A percentile compares a stretch with the other conserved stretches of the same genome.
These are phyloP conservation scores for Colletes latitarsis DNA, from an alignment of 1,140 invertebrate species.

Conservation along the genomic window DNA sequence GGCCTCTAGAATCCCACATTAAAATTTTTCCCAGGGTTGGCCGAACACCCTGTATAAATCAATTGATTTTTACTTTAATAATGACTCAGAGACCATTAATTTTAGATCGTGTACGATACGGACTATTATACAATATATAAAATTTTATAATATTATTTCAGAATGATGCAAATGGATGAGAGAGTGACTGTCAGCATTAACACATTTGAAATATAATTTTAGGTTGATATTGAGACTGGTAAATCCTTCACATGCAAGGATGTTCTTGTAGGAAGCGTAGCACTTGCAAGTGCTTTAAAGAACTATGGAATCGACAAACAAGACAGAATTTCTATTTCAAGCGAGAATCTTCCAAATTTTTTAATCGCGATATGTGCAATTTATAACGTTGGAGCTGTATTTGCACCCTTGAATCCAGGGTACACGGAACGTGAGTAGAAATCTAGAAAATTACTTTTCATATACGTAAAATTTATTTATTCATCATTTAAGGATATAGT, in stretches of 20 bases:
- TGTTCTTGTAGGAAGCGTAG: slow-evolving; percentile 78
- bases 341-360: slow-evolving; percentile 84
- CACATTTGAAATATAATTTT: slow-evolving; percentile 29
- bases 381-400: slow-evolving; percentile 82
- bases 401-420: slow-evolving; percentile 84
- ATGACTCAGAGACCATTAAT: too few species aligned
- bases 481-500: too few species aligned
- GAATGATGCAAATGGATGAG: neutral
- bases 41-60: too few species aligned
- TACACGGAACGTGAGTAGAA: slow-evolving; percentile 82
- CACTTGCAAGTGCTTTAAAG: slow-evolving; percentile 77
- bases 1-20: too few species aligned
- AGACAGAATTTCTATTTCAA: slow-evolving; percentile 83
- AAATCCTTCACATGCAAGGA: slow-evolving; percentile 74
- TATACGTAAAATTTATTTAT: neutral
- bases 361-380: slow-evolving; percentile 80
- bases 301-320: slow-evolving; percentile 77
- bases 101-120: too few species aligned
- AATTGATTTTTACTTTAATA: too few species aligned
- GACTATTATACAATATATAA: too few species aligned
- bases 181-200: too few species aligned
- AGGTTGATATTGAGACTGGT: slow-evolving; percentile 80
- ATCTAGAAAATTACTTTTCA: neutral
- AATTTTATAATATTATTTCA: too few species aligned
- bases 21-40: too few species aligned